A percentile compares a stretch with the other conserved stretches of the same genome.
Conservation (phyloP, 1,140 invertebrate genomes). For the Marisa cornuarietis region DNA sequence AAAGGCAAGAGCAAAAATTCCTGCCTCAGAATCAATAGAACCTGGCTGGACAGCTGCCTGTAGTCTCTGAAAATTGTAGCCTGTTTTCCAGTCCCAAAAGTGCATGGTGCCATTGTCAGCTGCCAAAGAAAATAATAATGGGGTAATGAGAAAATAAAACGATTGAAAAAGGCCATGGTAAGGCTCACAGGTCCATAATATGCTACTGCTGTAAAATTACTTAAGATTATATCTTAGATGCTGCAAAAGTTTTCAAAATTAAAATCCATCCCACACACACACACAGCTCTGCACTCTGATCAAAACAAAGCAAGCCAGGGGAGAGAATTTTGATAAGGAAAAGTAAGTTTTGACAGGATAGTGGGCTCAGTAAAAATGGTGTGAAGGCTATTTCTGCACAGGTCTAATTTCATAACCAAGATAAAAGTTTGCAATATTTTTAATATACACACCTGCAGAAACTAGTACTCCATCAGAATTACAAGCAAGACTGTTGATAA, state of each 20-base stretch:
- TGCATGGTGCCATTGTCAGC: slow-evolving; percentile 97
- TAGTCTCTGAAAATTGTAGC: slow-evolving; percentile 95
- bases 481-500: slow-evolving; percentile 94
- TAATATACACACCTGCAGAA: slow-evolving; percentile 79
- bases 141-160: neutral
- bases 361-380: too few relatives aligned
- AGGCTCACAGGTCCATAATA: neutral
- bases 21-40: slow-evolving; percentile 99
- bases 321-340: too few relatives aligned
- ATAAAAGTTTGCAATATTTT: neutral
- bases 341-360: too few relatives aligned
- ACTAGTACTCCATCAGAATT: slow-evolving; percentile 95
- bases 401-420: too few relatives aligned
- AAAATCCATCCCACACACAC: too few relatives aligned
- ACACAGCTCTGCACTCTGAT: too few relatives aligned
- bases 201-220: neutral
- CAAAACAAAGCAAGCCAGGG: too few relatives aligned
- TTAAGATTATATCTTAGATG: neutral
- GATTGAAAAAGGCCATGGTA: neutral
- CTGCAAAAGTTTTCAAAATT: neutral
- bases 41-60: slow-evolving; percentile 95
- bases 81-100: slow-evolving; percentile 99
- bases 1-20: slow-evolving; percentile 94
- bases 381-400: too few relatives aligned
- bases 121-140: slow-evolving; percentile 57